phyloP scores from a whole-genome alignment of 2,797 vertebrate species.

The Ammospiza maritima region DNA sequence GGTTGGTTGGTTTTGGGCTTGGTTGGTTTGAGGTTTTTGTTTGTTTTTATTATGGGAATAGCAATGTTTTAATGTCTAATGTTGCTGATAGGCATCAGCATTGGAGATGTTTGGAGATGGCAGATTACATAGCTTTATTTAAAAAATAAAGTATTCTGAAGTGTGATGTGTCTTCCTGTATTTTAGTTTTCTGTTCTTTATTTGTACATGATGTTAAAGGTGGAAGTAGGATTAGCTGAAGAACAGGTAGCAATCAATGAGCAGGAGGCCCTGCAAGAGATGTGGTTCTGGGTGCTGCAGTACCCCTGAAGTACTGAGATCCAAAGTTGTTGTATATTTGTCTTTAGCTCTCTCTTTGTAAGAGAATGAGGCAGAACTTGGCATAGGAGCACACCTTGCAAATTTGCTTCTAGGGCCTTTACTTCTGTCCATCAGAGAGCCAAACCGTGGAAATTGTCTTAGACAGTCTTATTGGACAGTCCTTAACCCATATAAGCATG shows the following conservation, averaged over 20 bases:
- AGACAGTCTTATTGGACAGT: neutral
- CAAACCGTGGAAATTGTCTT: neutral
- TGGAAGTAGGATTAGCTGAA: neutral
- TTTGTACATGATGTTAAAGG: neutral
- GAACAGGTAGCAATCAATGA: neutral
- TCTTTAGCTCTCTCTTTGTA: neutral
- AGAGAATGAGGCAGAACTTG: neutral
- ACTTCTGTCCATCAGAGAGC: neutral
- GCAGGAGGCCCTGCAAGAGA: neutral
- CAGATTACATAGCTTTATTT: neutral
- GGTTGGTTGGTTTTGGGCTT: neutral
- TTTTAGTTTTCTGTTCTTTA: neutral
- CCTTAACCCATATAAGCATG: neutral
- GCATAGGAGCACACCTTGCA: neutral
- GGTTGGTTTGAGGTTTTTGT: neutral
- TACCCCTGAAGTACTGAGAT: neutral
- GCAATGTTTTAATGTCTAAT: neutral
- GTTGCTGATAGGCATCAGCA: neutral
- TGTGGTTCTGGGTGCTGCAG: neutral
- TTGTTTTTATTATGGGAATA: neutral
- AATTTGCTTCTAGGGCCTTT: neutral
- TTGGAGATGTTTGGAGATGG: neutral
- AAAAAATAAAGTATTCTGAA: neutral
- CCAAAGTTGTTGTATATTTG: neutral
- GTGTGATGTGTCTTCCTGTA: neutral